Percentiles rank a stretch among this genome's conserved stretches.
Conservation (phyloP, 2,113 vertebrate genomes). For the Pongo abelii region DNA sequence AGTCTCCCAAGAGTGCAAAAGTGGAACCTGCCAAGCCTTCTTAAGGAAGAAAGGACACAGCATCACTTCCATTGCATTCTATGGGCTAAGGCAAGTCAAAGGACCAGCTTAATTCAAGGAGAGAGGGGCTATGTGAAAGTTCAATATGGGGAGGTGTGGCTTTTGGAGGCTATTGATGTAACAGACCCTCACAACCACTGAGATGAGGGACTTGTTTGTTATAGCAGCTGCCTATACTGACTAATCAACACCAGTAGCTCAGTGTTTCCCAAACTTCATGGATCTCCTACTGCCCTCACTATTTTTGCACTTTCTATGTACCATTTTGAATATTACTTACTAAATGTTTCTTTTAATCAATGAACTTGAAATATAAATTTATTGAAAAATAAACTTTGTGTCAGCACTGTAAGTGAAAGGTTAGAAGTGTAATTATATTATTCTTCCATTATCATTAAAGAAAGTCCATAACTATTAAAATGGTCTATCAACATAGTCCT, state of each 20-base stretch:
- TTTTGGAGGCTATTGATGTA: too few relatives aligned
- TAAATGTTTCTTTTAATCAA: not conserved
- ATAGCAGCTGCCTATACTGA: not conserved
- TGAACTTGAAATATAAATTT: not conserved
- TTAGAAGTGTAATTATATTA: not conserved
- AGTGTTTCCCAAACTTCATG: not conserved
- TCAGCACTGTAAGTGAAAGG: not conserved
- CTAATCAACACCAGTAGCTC: not conserved
- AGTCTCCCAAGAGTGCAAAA: not conserved
- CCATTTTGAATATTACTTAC: not conserved
- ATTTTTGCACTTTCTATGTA: not conserved
- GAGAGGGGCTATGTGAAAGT: not conserved
- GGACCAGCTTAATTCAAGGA: not conserved
- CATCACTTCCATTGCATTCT: rapidly evolving
- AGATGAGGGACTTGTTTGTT: not conserved
- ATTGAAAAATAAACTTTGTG: not conserved
- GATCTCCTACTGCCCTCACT: not conserved
- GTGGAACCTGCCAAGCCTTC: too few relatives aligned
- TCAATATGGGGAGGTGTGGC: not conserved
- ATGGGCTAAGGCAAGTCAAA: not conserved
- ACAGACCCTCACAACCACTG: too few relatives aligned
- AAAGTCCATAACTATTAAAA: not conserved
- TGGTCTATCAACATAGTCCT: not conserved
- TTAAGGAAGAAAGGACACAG: not conserved
- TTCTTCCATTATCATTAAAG: not conserved